Base-by-base conservation (phyloP, 1,140 invertebrate genomes). In the Macrocentrus cingulum region DNA sequence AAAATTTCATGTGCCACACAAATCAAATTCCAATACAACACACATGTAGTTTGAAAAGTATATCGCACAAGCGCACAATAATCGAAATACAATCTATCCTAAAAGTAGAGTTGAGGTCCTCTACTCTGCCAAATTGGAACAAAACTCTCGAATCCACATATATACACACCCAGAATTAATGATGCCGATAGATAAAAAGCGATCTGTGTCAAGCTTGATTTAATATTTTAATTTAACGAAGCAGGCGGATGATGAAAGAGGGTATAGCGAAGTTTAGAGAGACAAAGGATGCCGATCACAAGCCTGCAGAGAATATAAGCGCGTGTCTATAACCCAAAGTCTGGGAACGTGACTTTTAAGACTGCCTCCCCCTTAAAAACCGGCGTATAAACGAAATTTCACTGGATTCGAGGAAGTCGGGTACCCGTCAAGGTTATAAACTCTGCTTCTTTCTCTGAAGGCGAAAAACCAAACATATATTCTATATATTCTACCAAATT, bases 321-420 rank as follows among this genome's bases (percentile, higher is more conserved):
- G n/a, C n/a, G n/a, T n/a, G 7, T 11, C 22, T 46, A 13, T 22
- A n/a, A 13, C 22, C 44, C 9, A 46, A 46, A 46, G 44, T 46
- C 44, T 46, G 25, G 42, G 20, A 44, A 39, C 25, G 36, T 37
- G 39, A 48, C 25, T 57, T 50, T 49, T 49, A 13, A 25, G 19
- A n/a, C n/a, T n/a, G n/a, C n/a, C n/a, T n/a, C n/a, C n/a, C n/a
- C n/a, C n/a, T n/a, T n/a, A n/a, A n/a, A n/a, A 23, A 22, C 22
- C 53, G 23, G 20, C 42, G 37, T 29, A 23, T 42, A 44, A 19
- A 32, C 46, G 46, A 57, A n/a, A 57, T 57, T 57, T 57, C 45
- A 46, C 37, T 39, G 29, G 34, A 41, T 57, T 57, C 56, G 56
- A 48, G 49, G 56, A 57, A 57, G 41, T 41, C 15, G 56, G 22